These are phyloP conservation scores for Tokudaia muenninki DNA, from an alignment of 2,797 vertebrate species.

Conservation along the genomic window DNA sequence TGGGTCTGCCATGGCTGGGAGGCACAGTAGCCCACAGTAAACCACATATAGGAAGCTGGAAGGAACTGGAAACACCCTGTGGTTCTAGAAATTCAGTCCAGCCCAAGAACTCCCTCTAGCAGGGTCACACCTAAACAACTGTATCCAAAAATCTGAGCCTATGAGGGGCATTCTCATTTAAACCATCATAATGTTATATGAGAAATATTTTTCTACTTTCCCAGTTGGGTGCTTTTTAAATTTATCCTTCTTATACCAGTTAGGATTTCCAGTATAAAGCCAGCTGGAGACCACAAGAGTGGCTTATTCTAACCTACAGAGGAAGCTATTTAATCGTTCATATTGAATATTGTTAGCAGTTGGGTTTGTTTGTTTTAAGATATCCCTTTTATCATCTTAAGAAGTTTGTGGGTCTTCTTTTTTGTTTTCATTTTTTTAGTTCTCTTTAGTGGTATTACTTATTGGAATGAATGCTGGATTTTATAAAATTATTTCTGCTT, in stretches of 20 bases:
- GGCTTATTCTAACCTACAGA: not conserved
- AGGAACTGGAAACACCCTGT: not conserved
- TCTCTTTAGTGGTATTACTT: slow-evolving; percentile 13
- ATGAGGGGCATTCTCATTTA: not conserved
- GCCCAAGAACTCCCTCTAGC: not conserved
- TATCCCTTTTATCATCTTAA: not conserved
- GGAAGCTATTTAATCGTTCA: not conserved
- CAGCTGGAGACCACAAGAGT: not conserved
- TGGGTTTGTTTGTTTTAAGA: not conserved
- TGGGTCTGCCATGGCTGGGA: not conserved
- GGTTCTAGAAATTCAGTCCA: not conserved
- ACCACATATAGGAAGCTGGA: not conserved
- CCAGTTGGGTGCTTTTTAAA: not conserved
- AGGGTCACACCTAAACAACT: not conserved
- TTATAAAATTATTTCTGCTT: not conserved
- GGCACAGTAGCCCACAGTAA: not conserved
- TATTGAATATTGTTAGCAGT: not conserved
- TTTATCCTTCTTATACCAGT: not conserved
- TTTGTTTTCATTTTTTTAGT: not conserved
- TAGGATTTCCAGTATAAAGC: not conserved
- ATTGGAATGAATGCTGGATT: not conserved
- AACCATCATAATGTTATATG: not conserved
- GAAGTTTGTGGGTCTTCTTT: not conserved
- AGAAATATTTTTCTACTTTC: slow-evolving; percentile 10
- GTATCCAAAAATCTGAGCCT: not conserved